Percentiles rank a stretch among this genome's conserved stretches.
These are phyloP conservation scores for Dryas iulia DNA, from an alignment of 1,140 invertebrate species.

Conservation along the genomic window DNA sequence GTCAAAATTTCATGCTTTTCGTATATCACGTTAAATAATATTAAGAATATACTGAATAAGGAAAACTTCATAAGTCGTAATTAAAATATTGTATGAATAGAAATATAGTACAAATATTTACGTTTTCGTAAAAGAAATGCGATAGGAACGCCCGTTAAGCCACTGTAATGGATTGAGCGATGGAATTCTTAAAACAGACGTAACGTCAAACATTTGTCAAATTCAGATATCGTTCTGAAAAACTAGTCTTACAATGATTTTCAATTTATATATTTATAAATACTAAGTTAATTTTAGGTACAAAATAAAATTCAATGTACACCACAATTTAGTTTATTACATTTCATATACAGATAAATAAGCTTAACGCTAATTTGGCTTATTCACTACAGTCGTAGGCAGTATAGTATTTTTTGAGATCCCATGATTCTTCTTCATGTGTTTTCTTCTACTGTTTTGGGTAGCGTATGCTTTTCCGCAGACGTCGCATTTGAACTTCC, in stretches of 20 bases:
- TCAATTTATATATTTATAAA: not conserved
- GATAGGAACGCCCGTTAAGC: not conserved
- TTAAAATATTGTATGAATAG: not conserved
- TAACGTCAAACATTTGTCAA: not conserved
- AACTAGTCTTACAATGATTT: not conserved
- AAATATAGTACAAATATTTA: not conserved
- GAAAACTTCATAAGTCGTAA: not conserved
- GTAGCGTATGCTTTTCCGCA: conserved; percentile 71
- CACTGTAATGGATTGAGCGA: not conserved
- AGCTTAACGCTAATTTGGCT: conserved; percentile 16
- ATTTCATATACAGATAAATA: not conserved
- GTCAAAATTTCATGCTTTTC: conserved; percentile 16
- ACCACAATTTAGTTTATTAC: conserved; percentile 3
- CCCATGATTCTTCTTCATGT: conserved; percentile 73
- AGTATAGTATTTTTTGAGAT: conserved; percentile 46
- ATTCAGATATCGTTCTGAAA: not conserved
- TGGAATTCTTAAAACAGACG: not conserved
- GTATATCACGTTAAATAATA: not conserved
- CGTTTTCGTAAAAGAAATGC: not conserved
- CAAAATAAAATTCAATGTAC: conserved; percentile 3
- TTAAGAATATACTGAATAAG: not conserved
- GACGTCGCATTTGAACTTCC: conserved; percentile 66
- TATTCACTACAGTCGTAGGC: conserved; percentile 7
- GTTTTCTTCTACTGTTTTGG: conserved; percentile 64
- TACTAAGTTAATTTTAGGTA: not conserved